A percentile compares a stretch with the other conserved stretches of the same genome.
Evolutionary conservation across 2,888 invertebrate species (phyloP).

Genomic region (Dorcus hopei): DNA sequence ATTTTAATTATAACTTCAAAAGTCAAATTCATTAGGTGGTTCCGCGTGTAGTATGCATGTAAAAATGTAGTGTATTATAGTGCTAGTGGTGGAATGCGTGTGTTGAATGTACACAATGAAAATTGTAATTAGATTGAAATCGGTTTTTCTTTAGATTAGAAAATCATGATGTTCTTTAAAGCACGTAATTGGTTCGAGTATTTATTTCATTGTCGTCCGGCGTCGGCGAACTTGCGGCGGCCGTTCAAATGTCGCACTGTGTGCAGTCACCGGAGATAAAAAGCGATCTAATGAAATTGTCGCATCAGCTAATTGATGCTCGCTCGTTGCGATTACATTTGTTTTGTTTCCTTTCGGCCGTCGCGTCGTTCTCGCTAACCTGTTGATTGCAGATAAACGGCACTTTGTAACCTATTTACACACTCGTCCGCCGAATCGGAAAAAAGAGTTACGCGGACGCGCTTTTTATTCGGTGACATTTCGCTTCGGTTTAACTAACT

Average conservation of each 20-base stretch:
- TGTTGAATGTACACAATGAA: background rate
- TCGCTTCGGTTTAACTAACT: constrained; percentile 13
- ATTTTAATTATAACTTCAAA: too few relatives aligned
- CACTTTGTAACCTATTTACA: constrained; percentile 29
- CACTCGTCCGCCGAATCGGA: constrained; percentile 16
- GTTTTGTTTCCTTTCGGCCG: constrained; percentile 26
- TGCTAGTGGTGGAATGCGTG: background rate
- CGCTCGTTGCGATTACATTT: constrained; percentile 26
- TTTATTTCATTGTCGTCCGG: too few relatives aligned
- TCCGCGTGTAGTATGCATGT: too few relatives aligned
- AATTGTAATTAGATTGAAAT: background rate
- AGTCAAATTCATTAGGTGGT: too few relatives aligned
- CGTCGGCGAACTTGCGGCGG: background rate
- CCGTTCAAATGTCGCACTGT: background rate
- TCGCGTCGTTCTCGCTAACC: constrained; percentile 21
- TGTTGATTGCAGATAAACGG: constrained; percentile 31
- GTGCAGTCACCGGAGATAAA: constrained; percentile 13
- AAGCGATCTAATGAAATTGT: constrained; percentile 25
- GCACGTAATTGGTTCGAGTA: too few relatives aligned
- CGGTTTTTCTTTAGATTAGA: too few relatives aligned
- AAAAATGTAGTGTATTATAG: too few relatives aligned
- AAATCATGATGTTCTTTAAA: too few relatives aligned
- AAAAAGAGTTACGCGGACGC: constrained; percentile 14
- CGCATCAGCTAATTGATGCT: constrained; percentile 27
- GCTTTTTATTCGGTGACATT: constrained; percentile 16